phyloP scores from a whole-genome alignment of 1,140 invertebrate genomes.

The Drosophila nigromelanica region DNA sequence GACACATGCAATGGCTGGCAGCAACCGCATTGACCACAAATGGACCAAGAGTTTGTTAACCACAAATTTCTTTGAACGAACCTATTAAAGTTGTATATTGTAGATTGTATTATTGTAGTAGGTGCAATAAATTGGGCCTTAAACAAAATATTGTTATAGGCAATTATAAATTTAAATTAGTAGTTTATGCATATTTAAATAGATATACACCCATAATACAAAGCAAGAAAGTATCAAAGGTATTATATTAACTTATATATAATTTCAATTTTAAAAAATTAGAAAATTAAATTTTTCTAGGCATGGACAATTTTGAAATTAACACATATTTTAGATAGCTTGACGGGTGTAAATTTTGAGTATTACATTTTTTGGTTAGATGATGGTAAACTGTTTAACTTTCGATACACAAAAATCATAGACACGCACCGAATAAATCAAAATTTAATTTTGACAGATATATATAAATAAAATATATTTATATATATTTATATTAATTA shows the following conservation, averaged over 20 bases:
- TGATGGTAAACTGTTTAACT: constrained; percentile 36
- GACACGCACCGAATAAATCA: constrained; percentile 57
- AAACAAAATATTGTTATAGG: neutral
- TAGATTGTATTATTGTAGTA: constrained; percentile 20
- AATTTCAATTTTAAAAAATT: neutral
- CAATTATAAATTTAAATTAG: neutral
- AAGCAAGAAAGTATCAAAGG: neutral
- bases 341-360: constrained; percentile 1
- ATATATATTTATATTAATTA: constrained; percentile 26
- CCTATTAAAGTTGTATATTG: constrained; percentile 36
- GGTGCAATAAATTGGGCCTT: neutral
- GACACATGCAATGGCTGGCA: constrained; percentile 13
- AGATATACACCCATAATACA: neutral
- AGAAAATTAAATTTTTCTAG: too few species aligned
- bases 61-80: constrained; percentile 38
- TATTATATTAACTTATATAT: neutral
- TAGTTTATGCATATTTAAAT: too few species aligned
- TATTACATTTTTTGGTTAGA: constrained; percentile 15
- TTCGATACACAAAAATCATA: constrained; percentile 63
- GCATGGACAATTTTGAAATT: too few species aligned
- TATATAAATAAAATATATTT: constrained; percentile 22
- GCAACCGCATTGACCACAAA: constrained; percentile 49
- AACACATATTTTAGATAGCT: neutral
- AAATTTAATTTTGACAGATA: constrained; percentile 41
- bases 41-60: constrained; percentile 39